These are phyloP conservation scores for Pteronura brasiliensis DNA, from an alignment of 2,113 vertebrate species.

Conservation along the genomic window DNA sequence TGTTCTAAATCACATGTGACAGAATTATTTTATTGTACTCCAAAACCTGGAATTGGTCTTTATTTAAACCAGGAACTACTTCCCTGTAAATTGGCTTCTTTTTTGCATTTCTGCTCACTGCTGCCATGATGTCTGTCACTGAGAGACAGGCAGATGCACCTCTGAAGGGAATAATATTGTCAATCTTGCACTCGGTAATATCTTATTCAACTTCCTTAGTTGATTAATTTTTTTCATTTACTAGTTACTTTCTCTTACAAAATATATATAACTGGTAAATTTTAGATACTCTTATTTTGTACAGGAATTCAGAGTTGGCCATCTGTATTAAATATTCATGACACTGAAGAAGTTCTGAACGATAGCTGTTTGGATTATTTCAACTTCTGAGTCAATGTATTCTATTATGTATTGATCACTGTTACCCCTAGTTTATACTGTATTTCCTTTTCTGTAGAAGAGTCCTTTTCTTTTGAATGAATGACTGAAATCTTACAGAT, in stretches of 20 bases:
- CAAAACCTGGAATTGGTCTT: constrained; percentile 51
- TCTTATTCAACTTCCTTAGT: background rate
- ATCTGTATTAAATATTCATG: background rate
- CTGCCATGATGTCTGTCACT: constrained; percentile 18
- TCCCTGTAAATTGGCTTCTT: constrained; percentile 38
- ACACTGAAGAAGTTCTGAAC: background rate
- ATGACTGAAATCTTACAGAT: constrained; percentile 62
- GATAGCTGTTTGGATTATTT: background rate
- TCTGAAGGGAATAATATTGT: background rate
- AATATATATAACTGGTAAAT: background rate
- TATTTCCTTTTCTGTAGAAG: constrained; percentile 18
- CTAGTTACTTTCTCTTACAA: background rate
- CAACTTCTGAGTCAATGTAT: constrained; percentile 29
- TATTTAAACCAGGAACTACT: constrained; percentile 55
- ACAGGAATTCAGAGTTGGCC: background rate
- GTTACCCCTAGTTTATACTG: background rate
- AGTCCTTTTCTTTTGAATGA: constrained; percentile 50
- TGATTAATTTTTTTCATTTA: background rate
- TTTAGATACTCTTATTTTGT: background rate
- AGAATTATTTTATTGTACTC: constrained; percentile 46
- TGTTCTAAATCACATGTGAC: constrained; percentile 33
- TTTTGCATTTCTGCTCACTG: background rate
- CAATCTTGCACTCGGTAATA: background rate
- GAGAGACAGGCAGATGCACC: background rate
- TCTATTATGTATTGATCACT: constrained; percentile 40